Evolutionary conservation across 1,140 invertebrate genomes (phyloP).

Genomic region (Planococcus citri): DNA sequence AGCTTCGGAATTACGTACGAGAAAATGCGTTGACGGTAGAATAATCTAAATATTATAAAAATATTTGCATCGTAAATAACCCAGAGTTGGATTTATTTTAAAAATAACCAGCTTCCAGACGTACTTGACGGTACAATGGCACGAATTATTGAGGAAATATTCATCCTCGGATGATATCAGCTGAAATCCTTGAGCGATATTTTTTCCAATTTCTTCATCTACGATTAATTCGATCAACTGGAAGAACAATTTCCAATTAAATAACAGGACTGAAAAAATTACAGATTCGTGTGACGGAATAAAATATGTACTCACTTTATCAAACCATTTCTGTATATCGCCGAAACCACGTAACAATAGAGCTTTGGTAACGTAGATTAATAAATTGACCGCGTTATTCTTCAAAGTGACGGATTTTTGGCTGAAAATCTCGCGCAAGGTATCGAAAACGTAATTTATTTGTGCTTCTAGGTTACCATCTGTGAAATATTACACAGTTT

Average conservation of each 20-base stretch:
- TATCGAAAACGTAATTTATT: too few species aligned
- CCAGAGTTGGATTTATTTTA: too few species aligned
- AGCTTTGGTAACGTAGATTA: not conserved
- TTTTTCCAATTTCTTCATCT: not conserved
- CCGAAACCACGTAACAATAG: not conserved
- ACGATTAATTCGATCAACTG: not conserved
- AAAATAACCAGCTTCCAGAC: not conserved
- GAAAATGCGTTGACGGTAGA: conserved; percentile 51
- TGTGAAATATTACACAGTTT: too few species aligned
- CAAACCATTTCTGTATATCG: not conserved
- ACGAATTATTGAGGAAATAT: conserved; percentile 21
- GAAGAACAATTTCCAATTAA: not conserved
- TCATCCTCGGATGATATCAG: not conserved
- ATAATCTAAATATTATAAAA: conserved; percentile 34
- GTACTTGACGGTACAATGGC: conserved; percentile 23
- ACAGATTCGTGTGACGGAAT: not conserved
- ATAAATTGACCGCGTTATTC: not conserved
- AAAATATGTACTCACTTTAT: not conserved
- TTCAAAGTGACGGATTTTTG: not conserved
- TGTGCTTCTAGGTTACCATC: too few species aligned
- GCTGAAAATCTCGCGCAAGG: not conserved
- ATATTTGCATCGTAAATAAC: conserved; percentile 31
- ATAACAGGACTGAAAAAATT: too few species aligned
- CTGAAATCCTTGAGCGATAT: not conserved
- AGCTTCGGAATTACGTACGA: conserved; percentile 39